These are phyloP conservation scores for Nothoprocta perdicaria DNA, from an alignment of 2,113 vertebrate genomes.

Conservation along the genomic window DNA sequence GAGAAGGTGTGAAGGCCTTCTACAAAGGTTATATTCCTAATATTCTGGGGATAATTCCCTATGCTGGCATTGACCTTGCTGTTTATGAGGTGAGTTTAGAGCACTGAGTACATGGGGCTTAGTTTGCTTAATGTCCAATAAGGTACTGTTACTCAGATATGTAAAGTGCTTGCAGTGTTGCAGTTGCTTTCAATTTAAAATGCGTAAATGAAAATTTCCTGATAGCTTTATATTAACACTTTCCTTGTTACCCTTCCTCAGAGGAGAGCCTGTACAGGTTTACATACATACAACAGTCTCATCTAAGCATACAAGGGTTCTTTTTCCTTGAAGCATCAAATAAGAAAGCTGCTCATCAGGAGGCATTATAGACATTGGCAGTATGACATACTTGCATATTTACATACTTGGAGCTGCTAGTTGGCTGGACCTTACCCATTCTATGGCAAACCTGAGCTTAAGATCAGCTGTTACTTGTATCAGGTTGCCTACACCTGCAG, in stretches of 20 bases:
- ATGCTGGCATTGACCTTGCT: constrained; percentile 93
- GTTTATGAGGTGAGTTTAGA: constrained; percentile 90
- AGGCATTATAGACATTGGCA: not conserved
- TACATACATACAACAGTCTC: not conserved
- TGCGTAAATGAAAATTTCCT: not conserved
- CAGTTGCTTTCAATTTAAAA: not conserved
- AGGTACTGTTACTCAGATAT: not conserved
- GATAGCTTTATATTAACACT: not conserved
- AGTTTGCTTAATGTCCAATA: not conserved
- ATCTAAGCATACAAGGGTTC: not conserved
- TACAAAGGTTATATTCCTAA: constrained; percentile 96
- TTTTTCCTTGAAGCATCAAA: not conserved
- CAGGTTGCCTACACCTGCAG: not conserved
- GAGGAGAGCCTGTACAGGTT: not conserved
- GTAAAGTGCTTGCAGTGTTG: not conserved
- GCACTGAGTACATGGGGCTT: not conserved
- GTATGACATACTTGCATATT: not conserved
- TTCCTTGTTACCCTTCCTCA: not conserved
- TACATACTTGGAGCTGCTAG: not conserved
- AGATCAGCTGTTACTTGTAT: not conserved
- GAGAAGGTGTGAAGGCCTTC: constrained; percentile 89
- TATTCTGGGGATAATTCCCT: constrained; percentile 93
- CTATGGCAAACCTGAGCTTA: not conserved
- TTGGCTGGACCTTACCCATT: not conserved
- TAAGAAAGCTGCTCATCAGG: not conserved